Evolutionary conservation across 1,140 invertebrate species (phyloP).

Genomic region (Dufourea novaeangliae): DNA sequence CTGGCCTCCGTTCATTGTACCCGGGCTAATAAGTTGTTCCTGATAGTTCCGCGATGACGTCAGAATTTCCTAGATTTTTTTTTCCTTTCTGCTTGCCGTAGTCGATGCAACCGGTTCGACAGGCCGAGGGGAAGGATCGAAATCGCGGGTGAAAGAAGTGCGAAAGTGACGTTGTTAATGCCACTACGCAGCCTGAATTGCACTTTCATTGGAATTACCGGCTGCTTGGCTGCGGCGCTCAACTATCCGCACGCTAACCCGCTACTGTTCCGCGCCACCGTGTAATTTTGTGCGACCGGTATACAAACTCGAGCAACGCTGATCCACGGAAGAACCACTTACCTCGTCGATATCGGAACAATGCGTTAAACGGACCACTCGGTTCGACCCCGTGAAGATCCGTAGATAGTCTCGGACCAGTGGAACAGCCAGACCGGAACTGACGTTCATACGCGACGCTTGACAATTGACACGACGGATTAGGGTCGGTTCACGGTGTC

Average conservation of each 20-base stretch:
- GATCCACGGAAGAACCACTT: conserved; percentile 45
- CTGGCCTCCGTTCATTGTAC: conserved; percentile 39
- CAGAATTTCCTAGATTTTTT: conserved; percentile 1
- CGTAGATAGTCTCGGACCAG: conserved; percentile 42
- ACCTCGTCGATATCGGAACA: conserved; percentile 42
- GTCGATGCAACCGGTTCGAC: conserved; percentile 35
- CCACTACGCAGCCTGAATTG: conserved; percentile 27
- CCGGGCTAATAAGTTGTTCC: conserved; percentile 25
- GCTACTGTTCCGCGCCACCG: conserved; percentile 46
- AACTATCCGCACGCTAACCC: conserved; percentile 44
- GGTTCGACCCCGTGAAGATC: conserved; percentile 31
- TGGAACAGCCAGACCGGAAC: conserved; percentile 29
- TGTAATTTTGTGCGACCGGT: conserved; percentile 47
- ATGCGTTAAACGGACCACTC: conserved; percentile 36
- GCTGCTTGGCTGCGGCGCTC: conserved; percentile 11
- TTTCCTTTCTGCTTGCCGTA: conserved; percentile 8
- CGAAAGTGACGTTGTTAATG: conserved; percentile 35
- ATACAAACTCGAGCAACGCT: background rate
- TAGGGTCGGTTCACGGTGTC: background rate
- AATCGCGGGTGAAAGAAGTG: conserved; percentile 22
- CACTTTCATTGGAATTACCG: conserved; percentile 50
- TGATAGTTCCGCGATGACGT: conserved; percentile 36
- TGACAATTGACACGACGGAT: background rate
- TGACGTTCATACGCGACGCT: conserved; percentile 38
- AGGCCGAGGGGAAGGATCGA: background rate